phyloP scores from a whole-genome alignment of 2,888 invertebrate genomes.

The Cantharis rufa region DNA sequence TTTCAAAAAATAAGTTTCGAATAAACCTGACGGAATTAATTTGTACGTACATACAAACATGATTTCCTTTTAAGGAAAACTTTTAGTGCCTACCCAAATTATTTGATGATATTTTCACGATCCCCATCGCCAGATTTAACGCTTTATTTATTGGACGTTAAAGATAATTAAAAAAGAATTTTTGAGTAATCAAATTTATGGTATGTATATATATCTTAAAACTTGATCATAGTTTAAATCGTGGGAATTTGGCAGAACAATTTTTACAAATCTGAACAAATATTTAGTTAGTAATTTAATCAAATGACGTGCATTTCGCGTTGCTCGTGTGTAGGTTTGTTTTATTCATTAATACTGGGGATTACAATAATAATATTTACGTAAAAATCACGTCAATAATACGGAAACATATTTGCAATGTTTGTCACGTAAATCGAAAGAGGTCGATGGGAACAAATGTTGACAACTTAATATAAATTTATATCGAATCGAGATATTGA shows the following conservation, averaged over 20 bases:
- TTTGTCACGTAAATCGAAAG: not conserved
- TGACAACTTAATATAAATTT: not conserved
- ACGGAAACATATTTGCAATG: not conserved
- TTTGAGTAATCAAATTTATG: not conserved
- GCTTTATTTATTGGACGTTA: not conserved
- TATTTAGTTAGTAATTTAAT: not conserved
- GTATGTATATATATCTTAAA: not conserved
- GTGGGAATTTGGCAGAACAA: not conserved
- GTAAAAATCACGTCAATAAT: not conserved
- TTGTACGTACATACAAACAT: not conserved
- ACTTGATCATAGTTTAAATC: not conserved
- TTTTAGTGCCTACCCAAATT: not conserved
- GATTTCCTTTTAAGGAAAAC: not conserved
- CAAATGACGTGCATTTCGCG: not conserved
- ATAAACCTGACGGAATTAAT: not conserved
- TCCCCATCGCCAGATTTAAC: not conserved
- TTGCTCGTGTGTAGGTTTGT: not conserved
- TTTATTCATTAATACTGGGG: not conserved
- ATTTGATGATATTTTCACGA: not conserved
- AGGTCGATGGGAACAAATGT: not conserved
- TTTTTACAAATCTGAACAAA: not conserved
- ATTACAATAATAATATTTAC: not conserved
- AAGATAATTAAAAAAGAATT: not conserved
- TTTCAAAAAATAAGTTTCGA: not conserved
- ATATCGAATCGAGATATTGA: not conserved